Percentiles rank a stretch among this genome's conserved stretches.
Conservation (phyloP, 2,113 vertebrate genomes). For the Megaceryle torquata region DNA sequence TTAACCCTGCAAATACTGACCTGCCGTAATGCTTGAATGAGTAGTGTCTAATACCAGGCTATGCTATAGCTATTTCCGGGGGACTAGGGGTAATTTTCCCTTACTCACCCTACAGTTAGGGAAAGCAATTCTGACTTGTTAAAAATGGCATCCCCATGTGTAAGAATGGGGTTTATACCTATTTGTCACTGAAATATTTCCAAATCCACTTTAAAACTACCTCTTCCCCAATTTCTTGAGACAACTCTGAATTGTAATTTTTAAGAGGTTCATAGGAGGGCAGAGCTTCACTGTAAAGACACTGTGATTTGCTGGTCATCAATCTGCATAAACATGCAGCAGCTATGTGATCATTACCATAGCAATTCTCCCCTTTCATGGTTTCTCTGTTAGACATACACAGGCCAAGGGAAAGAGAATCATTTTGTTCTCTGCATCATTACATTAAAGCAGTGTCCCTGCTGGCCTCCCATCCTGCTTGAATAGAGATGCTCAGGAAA, state of each 20-base stretch:
- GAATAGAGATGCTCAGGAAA: constrained; percentile 46
- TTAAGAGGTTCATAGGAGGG: background rate
- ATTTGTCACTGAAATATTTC: background rate
- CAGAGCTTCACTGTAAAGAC: background rate
- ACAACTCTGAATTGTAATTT: background rate
- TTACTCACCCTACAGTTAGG: background rate
- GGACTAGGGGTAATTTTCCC: background rate
- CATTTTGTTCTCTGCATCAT: constrained; percentile 30
- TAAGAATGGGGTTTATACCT: background rate
- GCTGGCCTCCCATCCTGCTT: constrained; percentile 22
- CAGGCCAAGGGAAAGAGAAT: constrained; percentile 2
- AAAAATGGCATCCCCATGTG: background rate
- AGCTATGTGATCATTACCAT: constrained; percentile 41
- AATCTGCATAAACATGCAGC: constrained; percentile 11
- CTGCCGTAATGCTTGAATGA: background rate
- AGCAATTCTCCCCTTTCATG: background rate
- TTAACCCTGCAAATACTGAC: constrained; percentile 37
- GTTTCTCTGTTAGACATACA: background rate
- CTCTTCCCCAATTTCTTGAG: background rate
- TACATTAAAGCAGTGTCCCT: constrained; percentile 22
- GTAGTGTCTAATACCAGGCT: background rate
- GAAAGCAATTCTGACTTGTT: background rate
- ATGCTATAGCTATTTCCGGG: background rate
- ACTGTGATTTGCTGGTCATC: background rate
- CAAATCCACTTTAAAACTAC: background rate